Evolutionary conservation across 1,140 invertebrate genomes (phyloP).

Genomic region (Adoxophyes honmai): DNA sequence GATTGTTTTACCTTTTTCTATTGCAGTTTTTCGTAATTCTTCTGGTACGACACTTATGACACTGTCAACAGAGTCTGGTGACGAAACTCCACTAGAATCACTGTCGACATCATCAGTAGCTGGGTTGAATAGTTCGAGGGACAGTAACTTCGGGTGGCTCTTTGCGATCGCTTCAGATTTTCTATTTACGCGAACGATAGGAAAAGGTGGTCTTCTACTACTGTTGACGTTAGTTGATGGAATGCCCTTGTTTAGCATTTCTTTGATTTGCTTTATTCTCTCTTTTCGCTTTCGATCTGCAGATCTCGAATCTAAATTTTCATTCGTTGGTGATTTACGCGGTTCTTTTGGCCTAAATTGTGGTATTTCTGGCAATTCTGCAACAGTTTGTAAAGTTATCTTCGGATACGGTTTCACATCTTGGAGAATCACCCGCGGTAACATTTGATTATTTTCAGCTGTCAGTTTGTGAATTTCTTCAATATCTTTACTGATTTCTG

Average conservation of each 20-base stretch:
- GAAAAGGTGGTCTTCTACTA: conserved; percentile 80
- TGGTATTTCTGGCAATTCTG: conserved; percentile 79
- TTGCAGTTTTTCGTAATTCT: conserved; percentile 60
- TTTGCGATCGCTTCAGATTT: conserved; percentile 69
- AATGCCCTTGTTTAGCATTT: conserved; percentile 78
- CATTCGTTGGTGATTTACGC: conserved; percentile 48
- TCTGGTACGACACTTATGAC: conserved; percentile 84
- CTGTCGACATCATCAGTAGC: conserved; percentile 94
- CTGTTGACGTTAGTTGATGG: conserved; percentile 59
- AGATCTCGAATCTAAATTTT: conserved; percentile 59
- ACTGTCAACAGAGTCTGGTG: conserved; percentile 90
- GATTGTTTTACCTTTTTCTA: conserved; percentile 62
- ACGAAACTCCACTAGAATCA: conserved; percentile 91
- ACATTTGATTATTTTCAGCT: conserved; percentile 65
- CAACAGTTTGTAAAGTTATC: conserved; percentile 79
- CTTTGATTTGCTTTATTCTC: conserved; percentile 82
- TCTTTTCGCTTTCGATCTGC: conserved; percentile 76
- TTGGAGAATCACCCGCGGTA: conserved; percentile 66
- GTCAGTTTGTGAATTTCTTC: conserved; percentile 76
- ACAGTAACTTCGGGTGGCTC: conserved; percentile 83
- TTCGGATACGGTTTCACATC: conserved; percentile 75
- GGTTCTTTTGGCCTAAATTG: conserved; percentile 72
- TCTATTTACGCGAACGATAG: conserved; percentile 79
- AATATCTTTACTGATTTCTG: conserved; percentile 74
- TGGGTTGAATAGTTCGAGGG: conserved; percentile 92